Percentiles rank a stretch among this genome's conserved stretches.
Evolutionary conservation across 2,797 vertebrate species (phyloP).

Genomic region (Alexandromys oeconomus): DNA sequence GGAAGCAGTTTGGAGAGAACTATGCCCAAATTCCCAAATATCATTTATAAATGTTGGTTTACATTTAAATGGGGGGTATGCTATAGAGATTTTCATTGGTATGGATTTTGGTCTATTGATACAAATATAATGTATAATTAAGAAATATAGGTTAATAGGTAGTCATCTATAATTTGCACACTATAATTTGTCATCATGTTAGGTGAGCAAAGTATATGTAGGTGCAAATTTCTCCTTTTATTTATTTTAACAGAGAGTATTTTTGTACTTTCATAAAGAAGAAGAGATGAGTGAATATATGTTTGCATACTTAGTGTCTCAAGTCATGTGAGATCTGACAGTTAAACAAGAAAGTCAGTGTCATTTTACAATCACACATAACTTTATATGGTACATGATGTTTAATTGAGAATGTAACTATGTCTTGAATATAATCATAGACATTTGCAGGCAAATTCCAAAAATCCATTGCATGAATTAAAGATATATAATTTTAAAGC

Average conservation of each 20-base stretch:
- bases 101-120: too few relatives aligned
- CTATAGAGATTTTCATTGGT: too few relatives aligned
- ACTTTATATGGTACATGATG: conserved; percentile 53
- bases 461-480: not conserved
- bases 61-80: too few relatives aligned
- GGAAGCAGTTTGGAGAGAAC: too few relatives aligned
- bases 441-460: conserved; percentile 48
- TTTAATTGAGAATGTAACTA: conserved; percentile 67
- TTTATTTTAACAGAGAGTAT: conserved; percentile 20
- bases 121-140: too few relatives aligned
- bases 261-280: not conserved
- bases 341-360: conserved; percentile 74
- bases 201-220: too few relatives aligned
- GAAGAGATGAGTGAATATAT: conserved; percentile 55
- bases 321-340: conserved; percentile 56
- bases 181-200: too few relatives aligned
- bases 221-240: too few relatives aligned
- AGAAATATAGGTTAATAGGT: too few relatives aligned
- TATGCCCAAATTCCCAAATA: too few relatives aligned
- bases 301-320: conserved; percentile 66
- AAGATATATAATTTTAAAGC: not conserved
- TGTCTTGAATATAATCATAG: conserved; percentile 34
- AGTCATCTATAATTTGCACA: too few relatives aligned
- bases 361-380: conserved; percentile 62
- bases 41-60: too few relatives aligned